Conservation (phyloP, 37 sponge, comb jelly and placozoan species). For the Cladorhizidae sp. region DNA sequence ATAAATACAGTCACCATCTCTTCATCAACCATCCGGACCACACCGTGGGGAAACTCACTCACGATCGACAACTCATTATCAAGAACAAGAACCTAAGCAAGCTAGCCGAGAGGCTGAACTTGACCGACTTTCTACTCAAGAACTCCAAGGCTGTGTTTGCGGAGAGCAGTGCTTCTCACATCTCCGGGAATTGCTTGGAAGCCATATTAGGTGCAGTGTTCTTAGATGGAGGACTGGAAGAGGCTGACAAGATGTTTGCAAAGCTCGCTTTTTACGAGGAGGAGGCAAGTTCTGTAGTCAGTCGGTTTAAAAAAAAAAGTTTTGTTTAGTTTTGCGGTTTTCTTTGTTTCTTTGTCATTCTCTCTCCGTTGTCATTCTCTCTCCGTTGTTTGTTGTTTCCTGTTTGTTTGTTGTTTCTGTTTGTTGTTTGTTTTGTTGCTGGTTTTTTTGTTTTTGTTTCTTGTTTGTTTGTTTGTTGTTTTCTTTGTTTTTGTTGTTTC, state of each 20-base stretch:
- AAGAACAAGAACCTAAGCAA: conserved; percentile 52
- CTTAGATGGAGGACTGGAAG: conserved; percentile 51
- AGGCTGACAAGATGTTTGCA: conserved; percentile 32
- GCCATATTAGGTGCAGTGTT: conserved; percentile 72
- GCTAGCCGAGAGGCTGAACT: conserved; percentile 33
- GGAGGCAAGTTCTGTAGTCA: too few relatives aligned
- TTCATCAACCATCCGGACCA: conserved; percentile 58
- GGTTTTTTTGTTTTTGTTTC: too few relatives aligned
- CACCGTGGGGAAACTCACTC: conserved; percentile 51
- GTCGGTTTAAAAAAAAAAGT: too few relatives aligned
- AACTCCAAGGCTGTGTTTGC: neutral
- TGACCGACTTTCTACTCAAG: conserved; percentile 19
- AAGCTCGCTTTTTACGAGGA: conserved; percentile 50
- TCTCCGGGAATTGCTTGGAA: conserved; percentile 50
- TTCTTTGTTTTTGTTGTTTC: too few relatives aligned
- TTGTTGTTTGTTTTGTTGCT: too few relatives aligned
- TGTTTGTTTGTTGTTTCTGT: too few relatives aligned
- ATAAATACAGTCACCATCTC: conserved; percentile 46
- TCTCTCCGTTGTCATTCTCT: too few relatives aligned
- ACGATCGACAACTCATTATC: conserved; percentile 45
- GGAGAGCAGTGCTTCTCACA: conserved; percentile 8
- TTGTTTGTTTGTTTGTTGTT: too few relatives aligned
- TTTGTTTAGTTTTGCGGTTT: too few relatives aligned
- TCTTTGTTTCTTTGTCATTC: too few relatives aligned
- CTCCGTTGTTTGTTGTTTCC: too few relatives aligned